Percentiles rank a stretch among this genome's conserved stretches.
phyloP scores from a whole-genome alignment of 2,888 invertebrate species.

The Orgyia antiqua region DNA sequence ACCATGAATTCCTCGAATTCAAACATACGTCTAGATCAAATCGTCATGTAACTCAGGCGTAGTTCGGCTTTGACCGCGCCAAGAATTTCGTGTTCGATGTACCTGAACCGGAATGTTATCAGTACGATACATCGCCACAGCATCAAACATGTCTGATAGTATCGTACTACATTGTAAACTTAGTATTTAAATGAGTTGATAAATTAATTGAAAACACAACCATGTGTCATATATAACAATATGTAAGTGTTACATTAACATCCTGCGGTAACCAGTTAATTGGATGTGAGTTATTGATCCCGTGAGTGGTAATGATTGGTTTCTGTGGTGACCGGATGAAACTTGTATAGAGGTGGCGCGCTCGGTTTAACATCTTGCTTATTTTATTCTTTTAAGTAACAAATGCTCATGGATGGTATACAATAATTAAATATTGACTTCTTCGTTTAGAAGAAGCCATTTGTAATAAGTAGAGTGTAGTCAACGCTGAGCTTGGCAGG shows the following conservation, averaged over 20 bases:
- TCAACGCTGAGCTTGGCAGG: too few species aligned
- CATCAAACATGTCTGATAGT: conserved; percentile 56
- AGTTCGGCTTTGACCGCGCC: conserved; percentile 55
- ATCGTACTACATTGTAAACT: conserved; percentile 57
- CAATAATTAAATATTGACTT: too few species aligned
- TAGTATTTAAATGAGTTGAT: conserved; percentile 55
- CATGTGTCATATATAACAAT: conserved; percentile 36
- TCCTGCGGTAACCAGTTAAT: conserved; percentile 60
- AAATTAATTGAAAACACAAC: conserved; percentile 51
- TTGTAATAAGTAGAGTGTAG: too few species aligned
- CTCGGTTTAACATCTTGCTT: too few species aligned
- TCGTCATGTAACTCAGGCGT: conserved; percentile 51
- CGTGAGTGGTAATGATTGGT: conserved; percentile 46
- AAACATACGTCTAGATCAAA: conserved; percentile 54
- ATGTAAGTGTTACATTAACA: conserved; percentile 31
- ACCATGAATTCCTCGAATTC: conserved; percentile 62
- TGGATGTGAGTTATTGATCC: conserved; percentile 62
- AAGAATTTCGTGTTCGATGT: conserved; percentile 69
- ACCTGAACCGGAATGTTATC: conserved; percentile 72
- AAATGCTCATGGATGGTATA: too few species aligned
- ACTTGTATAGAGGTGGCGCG: conserved; percentile 19
- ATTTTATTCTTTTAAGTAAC: too few species aligned
- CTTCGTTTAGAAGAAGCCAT: too few species aligned
- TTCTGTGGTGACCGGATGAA: conserved; percentile 37
- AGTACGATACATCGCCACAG: conserved; percentile 60